Evolutionary conservation across 2,888 invertebrate species (phyloP).

Genomic region (Tiliacea citrago): DNA sequence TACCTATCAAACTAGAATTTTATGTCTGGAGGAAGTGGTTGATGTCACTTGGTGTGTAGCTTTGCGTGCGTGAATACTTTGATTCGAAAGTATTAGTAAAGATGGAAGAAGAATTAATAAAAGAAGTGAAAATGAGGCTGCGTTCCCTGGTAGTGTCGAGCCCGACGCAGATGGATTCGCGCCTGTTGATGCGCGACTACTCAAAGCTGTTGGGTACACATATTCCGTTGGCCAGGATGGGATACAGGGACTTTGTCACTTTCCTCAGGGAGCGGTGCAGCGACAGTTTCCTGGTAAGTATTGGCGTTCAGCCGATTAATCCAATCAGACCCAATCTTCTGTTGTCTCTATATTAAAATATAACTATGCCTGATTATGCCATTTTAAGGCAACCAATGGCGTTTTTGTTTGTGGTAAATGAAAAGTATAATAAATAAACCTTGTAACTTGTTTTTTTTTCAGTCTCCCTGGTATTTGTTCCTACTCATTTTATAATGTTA

Average conservation of each 20-base stretch:
- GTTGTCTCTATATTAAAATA: background rate
- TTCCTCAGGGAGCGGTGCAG: conserved; percentile 81
- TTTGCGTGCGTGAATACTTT: background rate
- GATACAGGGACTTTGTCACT: conserved; percentile 76
- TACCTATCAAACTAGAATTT: background rate
- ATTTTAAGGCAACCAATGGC: too few species aligned
- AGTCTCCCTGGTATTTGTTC: background rate
- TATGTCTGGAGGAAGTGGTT: background rate
- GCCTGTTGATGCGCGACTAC: conserved; percentile 81
- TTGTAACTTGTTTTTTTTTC: background rate
- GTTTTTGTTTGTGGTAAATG: too few species aligned
- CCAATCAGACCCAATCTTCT: background rate
- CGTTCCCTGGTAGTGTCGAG: conserved; percentile 85
- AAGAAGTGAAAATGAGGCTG: conserved; percentile 78
- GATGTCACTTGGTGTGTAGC: background rate
- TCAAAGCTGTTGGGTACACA: conserved; percentile 78
- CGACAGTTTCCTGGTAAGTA: conserved; percentile 83
- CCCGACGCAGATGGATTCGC: conserved; percentile 79
- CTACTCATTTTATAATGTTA: background rate
- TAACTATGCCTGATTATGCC: background rate
- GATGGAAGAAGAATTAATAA: conserved; percentile 79
- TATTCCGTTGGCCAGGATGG: conserved; percentile 77
- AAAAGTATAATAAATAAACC: background rate
- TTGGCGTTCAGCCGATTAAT: background rate
- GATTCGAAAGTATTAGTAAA: conserved; percentile 31